phyloP scores from a whole-genome alignment of 2,888 invertebrate species.

The Epinotia demarniana region DNA sequence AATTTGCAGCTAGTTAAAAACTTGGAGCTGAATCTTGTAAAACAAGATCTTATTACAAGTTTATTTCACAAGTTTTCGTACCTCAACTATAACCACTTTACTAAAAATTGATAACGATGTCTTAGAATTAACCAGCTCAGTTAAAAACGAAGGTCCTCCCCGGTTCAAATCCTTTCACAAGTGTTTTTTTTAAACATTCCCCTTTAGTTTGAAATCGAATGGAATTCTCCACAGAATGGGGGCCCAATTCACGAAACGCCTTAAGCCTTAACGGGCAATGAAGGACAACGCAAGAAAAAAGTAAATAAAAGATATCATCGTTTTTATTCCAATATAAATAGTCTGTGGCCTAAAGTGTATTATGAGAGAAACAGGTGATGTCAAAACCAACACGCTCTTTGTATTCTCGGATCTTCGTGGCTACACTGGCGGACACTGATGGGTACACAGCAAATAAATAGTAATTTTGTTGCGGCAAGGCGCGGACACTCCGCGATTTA shows the following conservation, averaged over 20 bases:
- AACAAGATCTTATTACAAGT: neutral
- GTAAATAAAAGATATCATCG: constrained; percentile 24
- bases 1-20: neutral
- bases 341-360: constrained; percentile 41
- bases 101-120: no score
- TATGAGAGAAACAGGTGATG: constrained; percentile 53
- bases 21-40: neutral
- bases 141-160: no score
- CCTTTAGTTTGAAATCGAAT: neutral
- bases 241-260: neutral
- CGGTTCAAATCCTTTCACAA: no score
- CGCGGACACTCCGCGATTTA: no score
- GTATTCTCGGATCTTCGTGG: constrained; percentile 46
- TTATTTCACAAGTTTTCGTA: neutral
- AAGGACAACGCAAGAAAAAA: constrained; percentile 13
- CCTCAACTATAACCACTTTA: no score
- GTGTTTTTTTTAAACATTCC: no score
- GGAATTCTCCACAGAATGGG: neutral
- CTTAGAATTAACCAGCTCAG: no score
- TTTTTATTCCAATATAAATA: constrained; percentile 28
- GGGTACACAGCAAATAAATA: constrained; percentile 33
- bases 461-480: neutral
- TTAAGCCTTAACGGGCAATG: constrained; percentile 13
- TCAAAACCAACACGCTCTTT: constrained; percentile 53
- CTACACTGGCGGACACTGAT: constrained; percentile 49